phyloP scores from a whole-genome alignment of 2,888 invertebrate species.

The Autographa pulchrina region DNA sequence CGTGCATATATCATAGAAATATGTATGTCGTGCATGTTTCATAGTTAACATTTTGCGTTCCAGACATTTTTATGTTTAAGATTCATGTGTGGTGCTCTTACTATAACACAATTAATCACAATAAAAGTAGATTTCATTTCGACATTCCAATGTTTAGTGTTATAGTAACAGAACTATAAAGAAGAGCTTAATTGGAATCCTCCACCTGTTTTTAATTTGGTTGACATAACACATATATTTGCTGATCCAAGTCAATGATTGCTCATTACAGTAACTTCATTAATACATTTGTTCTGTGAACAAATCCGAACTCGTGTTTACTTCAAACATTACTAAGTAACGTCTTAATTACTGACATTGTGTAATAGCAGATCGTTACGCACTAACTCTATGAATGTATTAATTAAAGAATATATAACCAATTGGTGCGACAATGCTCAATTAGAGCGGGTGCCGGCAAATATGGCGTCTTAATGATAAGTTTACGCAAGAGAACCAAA shows the following conservation, averaged over 20 bases:
- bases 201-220: background rate
- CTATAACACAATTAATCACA: no score
- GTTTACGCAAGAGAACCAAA: slow-evolving; percentile 35
- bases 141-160: no score
- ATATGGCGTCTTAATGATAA: slow-evolving; percentile 26
- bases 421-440: slow-evolving; percentile 36
- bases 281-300: slow-evolving; percentile 21
- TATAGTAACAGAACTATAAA: background rate
- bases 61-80: no score
- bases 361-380: slow-evolving; percentile 27
- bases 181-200: background rate
- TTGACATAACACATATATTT: background rate
- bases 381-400: slow-evolving; percentile 33
- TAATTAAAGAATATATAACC: slow-evolving; percentile 45
- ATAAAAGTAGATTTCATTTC: no score
- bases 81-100: no score
- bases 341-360: slow-evolving; percentile 46
- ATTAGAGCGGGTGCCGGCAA: slow-evolving; percentile 34
- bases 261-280: slow-evolving; percentile 46
- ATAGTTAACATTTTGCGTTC: no score
- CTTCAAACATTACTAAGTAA: slow-evolving; percentile 29
- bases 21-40: no score
- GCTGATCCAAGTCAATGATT: slow-evolving; percentile 9
- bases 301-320: slow-evolving; percentile 10
- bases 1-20: no score